Evolutionary conservation across 2,888 invertebrate species (phyloP).

Genomic region (Drosophila imparisetae): DNA sequence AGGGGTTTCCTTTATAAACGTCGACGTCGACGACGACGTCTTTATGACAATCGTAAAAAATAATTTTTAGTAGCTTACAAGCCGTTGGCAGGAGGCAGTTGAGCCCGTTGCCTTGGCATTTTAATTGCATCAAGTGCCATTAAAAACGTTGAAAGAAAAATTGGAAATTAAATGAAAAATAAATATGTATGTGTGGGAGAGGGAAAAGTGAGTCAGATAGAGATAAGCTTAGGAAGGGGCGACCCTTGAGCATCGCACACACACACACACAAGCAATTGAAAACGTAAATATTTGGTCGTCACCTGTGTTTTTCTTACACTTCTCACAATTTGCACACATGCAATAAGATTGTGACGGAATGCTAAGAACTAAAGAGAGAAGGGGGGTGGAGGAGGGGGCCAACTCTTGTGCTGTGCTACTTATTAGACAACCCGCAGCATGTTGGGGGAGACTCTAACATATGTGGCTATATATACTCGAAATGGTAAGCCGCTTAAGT

Average conservation of each 20-base stretch:
- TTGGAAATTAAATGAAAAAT: constrained; percentile 75
- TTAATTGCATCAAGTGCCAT: constrained; percentile 76
- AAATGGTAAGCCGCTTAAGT: constrained; percentile 74
- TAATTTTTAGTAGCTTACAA: constrained; percentile 77
- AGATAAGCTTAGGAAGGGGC: not conserved
- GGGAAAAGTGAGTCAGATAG: constrained; percentile 2
- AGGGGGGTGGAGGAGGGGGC: not conserved
- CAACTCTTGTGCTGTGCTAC: constrained; percentile 41
- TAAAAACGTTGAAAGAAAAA: constrained; percentile 68
- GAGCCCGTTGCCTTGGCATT: constrained; percentile 67
- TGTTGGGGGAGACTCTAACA: constrained; percentile 43
- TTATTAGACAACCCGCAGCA: constrained; percentile 41
- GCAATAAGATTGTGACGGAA: constrained; percentile 28
- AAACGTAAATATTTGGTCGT: constrained; percentile 64
- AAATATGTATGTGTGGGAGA: constrained; percentile 55
- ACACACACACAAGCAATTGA: constrained; percentile 47
- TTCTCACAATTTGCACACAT: constrained; percentile 43
- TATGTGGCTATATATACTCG: constrained; percentile 51
- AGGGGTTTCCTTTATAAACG: constrained; percentile 31
- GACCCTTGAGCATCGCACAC: constrained; percentile 33
- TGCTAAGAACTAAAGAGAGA: not conserved
- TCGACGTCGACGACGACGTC: constrained; percentile 60
- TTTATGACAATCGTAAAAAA: constrained; percentile 80
- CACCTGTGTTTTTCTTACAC: constrained; percentile 54
- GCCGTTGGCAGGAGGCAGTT: constrained; percentile 41